These are phyloP conservation scores for Petrocephalus zakoni DNA, from an alignment of 2,113 vertebrate genomes.

Conservation along the genomic window DNA sequence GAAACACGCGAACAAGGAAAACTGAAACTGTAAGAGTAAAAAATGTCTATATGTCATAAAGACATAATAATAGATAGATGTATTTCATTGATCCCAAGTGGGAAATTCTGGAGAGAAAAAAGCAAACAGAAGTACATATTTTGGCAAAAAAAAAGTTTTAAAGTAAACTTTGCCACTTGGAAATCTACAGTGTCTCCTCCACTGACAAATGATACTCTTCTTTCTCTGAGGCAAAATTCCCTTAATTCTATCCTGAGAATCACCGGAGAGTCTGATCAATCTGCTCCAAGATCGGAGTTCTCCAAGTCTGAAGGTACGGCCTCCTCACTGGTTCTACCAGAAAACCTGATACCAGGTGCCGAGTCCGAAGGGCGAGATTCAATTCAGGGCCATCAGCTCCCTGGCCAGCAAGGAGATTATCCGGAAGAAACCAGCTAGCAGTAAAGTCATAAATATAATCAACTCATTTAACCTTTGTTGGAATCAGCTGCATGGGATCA, in stretches of 20 bases:
- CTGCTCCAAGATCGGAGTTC: background rate
- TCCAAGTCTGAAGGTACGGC: background rate
- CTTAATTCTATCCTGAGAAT: background rate
- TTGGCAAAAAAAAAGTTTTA: background rate
- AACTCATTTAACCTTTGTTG: background rate
- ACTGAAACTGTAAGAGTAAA: background rate
- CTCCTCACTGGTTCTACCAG: background rate
- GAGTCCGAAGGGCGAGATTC: background rate
- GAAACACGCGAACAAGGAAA: background rate
- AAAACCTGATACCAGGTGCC: background rate
- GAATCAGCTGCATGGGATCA: background rate
- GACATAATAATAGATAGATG: background rate
- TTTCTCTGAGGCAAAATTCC: background rate
- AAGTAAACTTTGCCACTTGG: background rate
- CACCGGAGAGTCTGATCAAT: background rate
- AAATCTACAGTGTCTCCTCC: background rate
- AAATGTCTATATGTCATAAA: background rate
- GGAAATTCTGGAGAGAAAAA: background rate
- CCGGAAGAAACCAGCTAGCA: constrained; percentile 7
- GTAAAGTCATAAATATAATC: constrained; percentile 21
- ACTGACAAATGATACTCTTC: no score
- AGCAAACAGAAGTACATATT: background rate
- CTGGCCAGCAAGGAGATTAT: background rate
- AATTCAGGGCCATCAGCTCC: background rate
- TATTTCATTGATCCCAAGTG: background rate